Base-by-base conservation (phyloP, 2,113 vertebrate genomes). In the Noctilio leporinus region DNA sequence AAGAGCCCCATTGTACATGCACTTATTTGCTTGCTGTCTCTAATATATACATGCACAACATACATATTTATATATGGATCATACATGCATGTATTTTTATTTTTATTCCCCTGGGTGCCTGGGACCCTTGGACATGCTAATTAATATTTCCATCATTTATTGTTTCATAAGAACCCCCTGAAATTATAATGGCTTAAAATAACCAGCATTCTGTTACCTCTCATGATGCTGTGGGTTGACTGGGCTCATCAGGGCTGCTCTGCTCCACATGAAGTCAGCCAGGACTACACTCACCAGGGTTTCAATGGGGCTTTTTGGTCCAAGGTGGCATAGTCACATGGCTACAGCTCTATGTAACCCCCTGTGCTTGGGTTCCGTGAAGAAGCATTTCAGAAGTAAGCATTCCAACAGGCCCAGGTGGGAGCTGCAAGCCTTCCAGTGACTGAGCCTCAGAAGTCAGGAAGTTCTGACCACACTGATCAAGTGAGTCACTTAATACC, bases 141-240 rank as follows among this genome's bases (percentile, higher is more conserved):
- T 84, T 85, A 78, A 47, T 93, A 80, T 88, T 69, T 92, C 81
- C 26, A 69, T 49, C 73, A 55, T 89, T 86, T 73, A 64, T 82
- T 93, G 30, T 26, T 64, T 11, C 28, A 5, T 70, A 59, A 47
- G 26, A 69, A 64, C 47, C 19, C 76, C 8, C 7, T 20, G 2
- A 43, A 43, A 51, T 70, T 24, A 47, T 38, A 86, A 3, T 47
- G 43, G 47, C 49, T 78, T 73, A 43, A 72, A 81, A 47, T 43
- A 73, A 59, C 40, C 3, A 43, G 26, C 12, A 3, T 69, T 90
- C 70, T 80, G 22, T 57, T 64, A 2, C 40, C 19, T 35, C 26
- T 90, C 20, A 0, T 30, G 59, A 90, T 86, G 65, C 45, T 49
- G 7, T 45, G 38, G 1, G 12, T 47, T 86, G 43, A 35, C 51